phyloP scores from a whole-genome alignment of 2,888 invertebrate species.

The Papilio demoleus region DNA sequence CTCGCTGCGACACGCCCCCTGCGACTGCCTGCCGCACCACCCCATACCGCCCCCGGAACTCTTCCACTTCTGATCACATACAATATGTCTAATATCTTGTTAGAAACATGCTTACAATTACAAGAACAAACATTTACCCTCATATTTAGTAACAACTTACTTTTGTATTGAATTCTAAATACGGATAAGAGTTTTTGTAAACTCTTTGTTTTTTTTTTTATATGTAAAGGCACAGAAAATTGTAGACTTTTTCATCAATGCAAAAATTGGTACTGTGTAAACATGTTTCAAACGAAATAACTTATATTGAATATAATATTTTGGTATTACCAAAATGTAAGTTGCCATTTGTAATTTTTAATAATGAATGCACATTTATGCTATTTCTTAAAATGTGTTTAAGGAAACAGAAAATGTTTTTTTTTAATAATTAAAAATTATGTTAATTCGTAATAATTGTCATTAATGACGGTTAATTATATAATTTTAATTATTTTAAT shows the following conservation, averaged over 20 bases:
- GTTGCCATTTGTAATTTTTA: not conserved
- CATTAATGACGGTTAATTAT: not conserved
- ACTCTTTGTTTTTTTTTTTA: too few species aligned
- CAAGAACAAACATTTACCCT: too few species aligned
- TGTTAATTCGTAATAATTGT: not conserved
- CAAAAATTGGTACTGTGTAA: not conserved
- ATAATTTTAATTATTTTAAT: not conserved
- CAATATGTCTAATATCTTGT: not conserved
- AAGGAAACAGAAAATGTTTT: not conserved
- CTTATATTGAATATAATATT: not conserved
- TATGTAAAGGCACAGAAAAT: too few species aligned
- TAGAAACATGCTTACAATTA: not conserved
- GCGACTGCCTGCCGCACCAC: constrained; percentile 42
- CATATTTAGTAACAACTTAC: too few species aligned
- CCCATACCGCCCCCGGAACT: constrained; percentile 77
- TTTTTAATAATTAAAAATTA: not conserved
- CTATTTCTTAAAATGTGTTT: not conserved
- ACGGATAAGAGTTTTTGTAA: too few species aligned
- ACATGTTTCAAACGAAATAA: not conserved
- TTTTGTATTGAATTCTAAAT: too few species aligned
- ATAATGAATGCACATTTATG: not conserved
- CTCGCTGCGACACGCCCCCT: constrained; percentile 41
- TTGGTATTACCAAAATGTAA: not conserved
- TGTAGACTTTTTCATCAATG: not conserved
- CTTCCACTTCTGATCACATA: constrained; percentile 65